These are phyloP conservation scores for Pterophyllum scalare DNA, from an alignment of 2,113 vertebrate species.

Conservation along the genomic window DNA sequence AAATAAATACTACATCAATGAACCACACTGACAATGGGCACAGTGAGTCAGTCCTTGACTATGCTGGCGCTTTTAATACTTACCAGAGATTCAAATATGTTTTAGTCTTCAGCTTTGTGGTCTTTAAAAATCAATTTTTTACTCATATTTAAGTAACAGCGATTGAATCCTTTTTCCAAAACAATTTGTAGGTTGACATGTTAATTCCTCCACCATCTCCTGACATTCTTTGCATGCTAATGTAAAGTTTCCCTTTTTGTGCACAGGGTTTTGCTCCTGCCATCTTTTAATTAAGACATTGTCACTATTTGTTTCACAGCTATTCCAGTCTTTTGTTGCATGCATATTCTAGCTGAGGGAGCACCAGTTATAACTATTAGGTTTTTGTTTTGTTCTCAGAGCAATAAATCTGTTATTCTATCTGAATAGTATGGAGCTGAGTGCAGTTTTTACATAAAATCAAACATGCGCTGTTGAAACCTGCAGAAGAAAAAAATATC, in stretches of 20 bases:
- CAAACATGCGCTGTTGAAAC: not conserved
- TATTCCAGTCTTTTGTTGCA: not conserved
- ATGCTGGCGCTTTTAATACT: not conserved
- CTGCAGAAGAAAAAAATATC: too few species aligned
- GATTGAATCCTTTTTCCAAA: not conserved
- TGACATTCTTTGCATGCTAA: not conserved
- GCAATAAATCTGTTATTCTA: too few species aligned
- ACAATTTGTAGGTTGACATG: not conserved
- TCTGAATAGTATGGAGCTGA: not conserved
- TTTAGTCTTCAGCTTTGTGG: too few species aligned
- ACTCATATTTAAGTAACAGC: not conserved
- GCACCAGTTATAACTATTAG: not conserved
- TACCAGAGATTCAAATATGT: not conserved
- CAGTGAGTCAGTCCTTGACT: not conserved
- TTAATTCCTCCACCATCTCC: not conserved
- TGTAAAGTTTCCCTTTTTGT: not conserved
- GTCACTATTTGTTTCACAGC: not conserved
- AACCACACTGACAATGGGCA: too few species aligned
- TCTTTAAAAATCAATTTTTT: not conserved
- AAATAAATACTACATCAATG: not conserved
- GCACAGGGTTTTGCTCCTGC: fast-evolving
- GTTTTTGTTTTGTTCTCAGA: not conserved
- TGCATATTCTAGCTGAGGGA: not conserved
- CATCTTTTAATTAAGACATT: not conserved
- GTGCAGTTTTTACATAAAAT: not conserved